phyloP scores from a whole-genome alignment of 2,888 invertebrate genomes.

The Cetonia aurata region DNA sequence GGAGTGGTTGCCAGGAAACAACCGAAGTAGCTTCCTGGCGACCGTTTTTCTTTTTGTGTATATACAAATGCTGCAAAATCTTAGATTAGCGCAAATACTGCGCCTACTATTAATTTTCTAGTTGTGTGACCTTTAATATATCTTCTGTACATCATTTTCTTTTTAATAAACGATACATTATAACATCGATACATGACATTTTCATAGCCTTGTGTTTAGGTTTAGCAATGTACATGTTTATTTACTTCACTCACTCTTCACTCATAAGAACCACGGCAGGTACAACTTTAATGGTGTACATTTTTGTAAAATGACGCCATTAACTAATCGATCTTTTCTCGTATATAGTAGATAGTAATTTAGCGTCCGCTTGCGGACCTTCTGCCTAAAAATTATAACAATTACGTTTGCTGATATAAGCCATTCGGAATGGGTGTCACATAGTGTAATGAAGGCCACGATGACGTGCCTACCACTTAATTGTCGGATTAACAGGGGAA shows the following conservation, averaged over 20 bases:
- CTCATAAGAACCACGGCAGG: neutral
- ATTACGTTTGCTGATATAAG: conserved; percentile 23
- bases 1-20: no score
- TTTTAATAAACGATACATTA: conserved; percentile 2
- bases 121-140: conserved; percentile 11
- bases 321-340: conserved; percentile 26
- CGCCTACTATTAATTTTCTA: neutral
- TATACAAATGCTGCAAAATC: no score
- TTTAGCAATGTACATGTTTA: conserved; percentile 2
- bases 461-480: conserved; percentile 8
- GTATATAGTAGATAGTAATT: conserved; percentile 24
- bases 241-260: neutral
- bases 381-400: conserved; percentile 21
- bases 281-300: neutral
- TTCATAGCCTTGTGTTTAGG: conserved; percentile 23
- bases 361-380: conserved; percentile 1
- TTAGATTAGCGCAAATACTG: no score
- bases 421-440: conserved; percentile 26
- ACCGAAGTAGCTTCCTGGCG: no score
- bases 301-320: conserved; percentile 24
- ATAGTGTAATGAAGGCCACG: conserved; percentile 21
- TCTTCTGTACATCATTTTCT: neutral
- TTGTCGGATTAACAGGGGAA: conserved; percentile 12
- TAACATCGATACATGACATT: neutral
- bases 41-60: no score